phyloP scores from a whole-genome alignment of 92 coral and sea anemone genomes.

The Chrysogorgia sp. region DNA sequence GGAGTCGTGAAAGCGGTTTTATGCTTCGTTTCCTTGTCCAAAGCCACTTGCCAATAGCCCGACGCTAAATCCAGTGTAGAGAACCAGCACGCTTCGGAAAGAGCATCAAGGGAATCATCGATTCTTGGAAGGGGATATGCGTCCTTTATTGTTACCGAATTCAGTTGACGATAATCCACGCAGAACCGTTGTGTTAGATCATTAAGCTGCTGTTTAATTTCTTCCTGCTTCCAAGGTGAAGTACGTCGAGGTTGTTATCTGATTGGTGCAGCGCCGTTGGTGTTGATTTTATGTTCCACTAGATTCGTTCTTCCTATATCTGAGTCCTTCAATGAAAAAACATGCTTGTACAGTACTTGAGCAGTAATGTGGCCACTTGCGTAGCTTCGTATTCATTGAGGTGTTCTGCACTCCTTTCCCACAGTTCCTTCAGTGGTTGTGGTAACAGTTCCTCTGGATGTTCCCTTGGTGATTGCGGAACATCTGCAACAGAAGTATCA shows the following conservation, averaged over 20 bases:
- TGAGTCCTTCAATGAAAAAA: constrained; percentile 20
- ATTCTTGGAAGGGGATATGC: constrained; percentile 59
- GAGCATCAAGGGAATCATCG: constrained; percentile 50
- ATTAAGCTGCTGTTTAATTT: too few species aligned
- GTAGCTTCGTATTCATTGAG: constrained; percentile 29
- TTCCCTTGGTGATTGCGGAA: background rate
- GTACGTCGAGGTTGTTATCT: constrained; percentile 46
- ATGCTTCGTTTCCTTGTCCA: constrained; percentile 50
- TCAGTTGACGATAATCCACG: constrained; percentile 57
- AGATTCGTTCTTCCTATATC: constrained; percentile 51
- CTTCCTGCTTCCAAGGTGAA: constrained; percentile 44
- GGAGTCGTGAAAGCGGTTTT: constrained; percentile 61
- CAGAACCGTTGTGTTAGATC: constrained; percentile 52
- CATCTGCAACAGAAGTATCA: background rate
- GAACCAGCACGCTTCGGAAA: constrained; percentile 53
- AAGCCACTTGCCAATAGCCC: constrained; percentile 60
- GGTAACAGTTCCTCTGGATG: constrained; percentile 40
- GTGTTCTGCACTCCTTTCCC: constrained; percentile 43
- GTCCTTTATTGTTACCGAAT: constrained; percentile 45
- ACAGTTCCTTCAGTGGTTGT: constrained; percentile 50
- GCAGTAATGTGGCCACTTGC: constrained; percentile 19
- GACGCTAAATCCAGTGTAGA: constrained; percentile 53
- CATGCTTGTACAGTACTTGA: constrained; percentile 29
- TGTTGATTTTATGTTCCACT: constrained; percentile 36
- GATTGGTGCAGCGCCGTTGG: constrained; percentile 36